A percentile compares a stretch with the other conserved stretches of the same genome.
Conservation (phyloP, 2,888 invertebrate genomes). For the Pammene fasciana region DNA sequence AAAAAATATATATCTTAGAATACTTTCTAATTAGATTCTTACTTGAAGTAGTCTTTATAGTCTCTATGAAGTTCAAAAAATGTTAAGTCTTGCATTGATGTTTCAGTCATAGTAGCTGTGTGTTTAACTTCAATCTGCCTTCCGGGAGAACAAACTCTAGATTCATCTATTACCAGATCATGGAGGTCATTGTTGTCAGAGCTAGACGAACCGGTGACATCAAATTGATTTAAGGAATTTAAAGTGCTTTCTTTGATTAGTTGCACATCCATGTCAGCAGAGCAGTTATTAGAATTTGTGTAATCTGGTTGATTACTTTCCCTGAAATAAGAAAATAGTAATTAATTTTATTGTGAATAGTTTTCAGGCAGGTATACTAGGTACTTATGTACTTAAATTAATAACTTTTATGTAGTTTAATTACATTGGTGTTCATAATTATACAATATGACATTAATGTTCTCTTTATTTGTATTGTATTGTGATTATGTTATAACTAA, state of each 20-base stretch:
- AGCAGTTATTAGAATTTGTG: constrained; percentile 48
- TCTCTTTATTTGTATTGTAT: too few species aligned
- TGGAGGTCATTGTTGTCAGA: constrained; percentile 58
- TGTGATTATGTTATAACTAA: too few species aligned
- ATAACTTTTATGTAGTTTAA: too few species aligned
- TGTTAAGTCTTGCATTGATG: constrained; percentile 46
- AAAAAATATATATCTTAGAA: not conserved
- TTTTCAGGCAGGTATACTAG: not conserved
- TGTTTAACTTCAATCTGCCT: constrained; percentile 47
- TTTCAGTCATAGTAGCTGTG: constrained; percentile 60
- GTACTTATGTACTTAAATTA: too few species aligned
- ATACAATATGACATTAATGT: too few species aligned
- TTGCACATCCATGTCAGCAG: constrained; percentile 39
- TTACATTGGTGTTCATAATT: too few species aligned
- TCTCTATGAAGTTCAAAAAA: constrained; percentile 59
- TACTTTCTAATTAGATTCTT: constrained; percentile 19
- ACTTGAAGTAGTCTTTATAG: constrained; percentile 69
- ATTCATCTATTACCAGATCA: constrained; percentile 56
- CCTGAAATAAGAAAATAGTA: constrained; percentile 47
- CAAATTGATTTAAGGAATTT: constrained; percentile 45
- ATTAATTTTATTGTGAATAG: not conserved
- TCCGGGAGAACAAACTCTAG: constrained; percentile 43
- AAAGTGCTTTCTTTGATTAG: constrained; percentile 26
- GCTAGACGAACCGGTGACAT: constrained; percentile 57
- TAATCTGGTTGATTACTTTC: constrained; percentile 57